These are phyloP conservation scores for Drosophila kanapiae DNA, from an alignment of 1,140 invertebrate species.

Conservation along the genomic window DNA sequence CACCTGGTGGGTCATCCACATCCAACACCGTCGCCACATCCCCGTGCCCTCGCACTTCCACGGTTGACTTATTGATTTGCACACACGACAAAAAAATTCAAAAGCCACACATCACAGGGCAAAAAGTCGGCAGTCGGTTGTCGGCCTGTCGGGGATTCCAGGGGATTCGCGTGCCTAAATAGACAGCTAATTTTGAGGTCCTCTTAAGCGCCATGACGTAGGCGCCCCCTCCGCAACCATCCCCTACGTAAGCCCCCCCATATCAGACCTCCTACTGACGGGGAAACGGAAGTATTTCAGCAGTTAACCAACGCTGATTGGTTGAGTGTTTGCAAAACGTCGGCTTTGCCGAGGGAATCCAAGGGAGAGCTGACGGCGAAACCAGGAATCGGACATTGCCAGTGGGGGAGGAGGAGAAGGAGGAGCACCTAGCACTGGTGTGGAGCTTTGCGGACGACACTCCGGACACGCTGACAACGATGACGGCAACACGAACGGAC, in stretches of 20 bases:
- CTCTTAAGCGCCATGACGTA: conserved; percentile 75
- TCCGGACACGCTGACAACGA: conserved; percentile 60
- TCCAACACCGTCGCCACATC: neutral
- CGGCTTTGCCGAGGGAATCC: conserved; percentile 20
- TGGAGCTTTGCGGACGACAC: conserved; percentile 38
- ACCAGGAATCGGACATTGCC: conserved; percentile 42
- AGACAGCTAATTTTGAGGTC: conserved; percentile 82
- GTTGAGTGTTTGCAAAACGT: conserved; percentile 77
- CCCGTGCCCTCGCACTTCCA: conserved; percentile 17
- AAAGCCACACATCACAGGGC: conserved; percentile 60
- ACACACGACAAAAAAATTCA: conserved; percentile 63
- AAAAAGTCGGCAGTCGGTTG: conserved; percentile 12
- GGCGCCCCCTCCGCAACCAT: conserved; percentile 22
- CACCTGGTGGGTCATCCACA: conserved; percentile 35
- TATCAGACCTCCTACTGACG: conserved; percentile 30
- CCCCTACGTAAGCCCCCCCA: conserved; percentile 19
- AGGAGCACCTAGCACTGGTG: conserved; percentile 19
- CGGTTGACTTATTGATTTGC: conserved; percentile 79
- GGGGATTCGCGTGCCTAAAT: conserved; percentile 73
- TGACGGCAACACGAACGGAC: conserved; percentile 73
- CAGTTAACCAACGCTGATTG: conserved; percentile 82
- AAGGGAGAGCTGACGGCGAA: conserved; percentile 26
- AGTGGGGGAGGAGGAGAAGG: neutral
- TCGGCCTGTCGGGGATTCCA: conserved; percentile 17
- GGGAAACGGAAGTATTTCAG: conserved; percentile 79